A percentile compares a stretch with the other conserved stretches of the same genome.
phyloP scores from a whole-genome alignment of 1,140 invertebrate species.

The Microplitis demolitor region DNA sequence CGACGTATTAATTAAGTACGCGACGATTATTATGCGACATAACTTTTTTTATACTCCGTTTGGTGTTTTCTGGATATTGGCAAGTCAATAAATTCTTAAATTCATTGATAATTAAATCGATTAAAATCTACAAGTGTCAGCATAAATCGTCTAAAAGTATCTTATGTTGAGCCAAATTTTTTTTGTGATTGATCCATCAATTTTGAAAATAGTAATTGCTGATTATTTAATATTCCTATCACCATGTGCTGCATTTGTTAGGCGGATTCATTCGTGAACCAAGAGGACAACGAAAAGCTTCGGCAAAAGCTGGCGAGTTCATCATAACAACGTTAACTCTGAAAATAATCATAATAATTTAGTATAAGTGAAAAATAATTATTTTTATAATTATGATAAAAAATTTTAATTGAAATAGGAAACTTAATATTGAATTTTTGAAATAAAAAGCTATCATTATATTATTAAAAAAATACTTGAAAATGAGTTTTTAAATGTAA shows the following conservation, averaged over 20 bases:
- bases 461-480: too few relatives aligned
- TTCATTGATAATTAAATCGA: neutral
- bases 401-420: too few relatives aligned
- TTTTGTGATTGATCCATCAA: neutral
- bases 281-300: conserved; percentile 70
- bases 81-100: too few relatives aligned
- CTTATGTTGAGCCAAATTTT: conserved; percentile 2
- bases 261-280: conserved; percentile 72
- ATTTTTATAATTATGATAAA: too few relatives aligned
- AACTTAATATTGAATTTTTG: too few relatives aligned
- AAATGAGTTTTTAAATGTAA: neutral
- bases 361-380: too few relatives aligned
- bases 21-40: too few relatives aligned
- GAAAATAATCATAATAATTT: conserved; percentile 29
- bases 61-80: too few relatives aligned
- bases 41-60: too few relatives aligned
- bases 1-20: too few relatives aligned
- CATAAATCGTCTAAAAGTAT: neutral
- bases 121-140: neutral
- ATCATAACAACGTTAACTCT: conserved; percentile 65
- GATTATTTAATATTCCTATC: conserved; percentile 33
- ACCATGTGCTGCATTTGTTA: conserved; percentile 78
- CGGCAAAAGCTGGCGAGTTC: conserved; percentile 72
- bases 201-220: conserved; percentile 11
- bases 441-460: too few relatives aligned